Evolutionary conservation across 2,888 invertebrate species (phyloP).

Genomic region (Pyrrhia umbra): DNA sequence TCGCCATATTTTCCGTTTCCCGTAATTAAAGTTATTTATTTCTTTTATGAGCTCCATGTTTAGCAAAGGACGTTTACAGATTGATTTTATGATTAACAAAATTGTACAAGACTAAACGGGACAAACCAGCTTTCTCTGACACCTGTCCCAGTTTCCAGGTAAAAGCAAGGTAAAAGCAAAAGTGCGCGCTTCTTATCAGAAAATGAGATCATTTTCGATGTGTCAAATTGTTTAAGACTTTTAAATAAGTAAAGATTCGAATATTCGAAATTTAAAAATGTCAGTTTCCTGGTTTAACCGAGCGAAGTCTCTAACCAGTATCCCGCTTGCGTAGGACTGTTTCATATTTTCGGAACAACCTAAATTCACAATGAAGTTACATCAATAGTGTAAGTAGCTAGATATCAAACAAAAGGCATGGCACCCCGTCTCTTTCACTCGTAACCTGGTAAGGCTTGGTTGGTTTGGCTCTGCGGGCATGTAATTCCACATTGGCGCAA

Average conservation of each 20-base stretch:
- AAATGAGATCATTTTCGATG: conserved; percentile 48
- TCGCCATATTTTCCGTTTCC: conserved; percentile 16
- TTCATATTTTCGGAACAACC: not conserved
- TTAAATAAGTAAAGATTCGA: not conserved
- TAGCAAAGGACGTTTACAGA: conserved; percentile 31
- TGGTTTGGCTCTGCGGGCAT: conserved; percentile 24
- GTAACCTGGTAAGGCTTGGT: not conserved
- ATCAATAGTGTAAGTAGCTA: not conserved
- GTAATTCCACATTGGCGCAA: conserved; percentile 26
- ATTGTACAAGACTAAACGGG: conserved; percentile 46
- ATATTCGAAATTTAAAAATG: not conserved
- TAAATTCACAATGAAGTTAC: not conserved
- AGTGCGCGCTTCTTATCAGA: conserved; percentile 50
- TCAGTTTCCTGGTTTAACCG: too few relatives aligned
- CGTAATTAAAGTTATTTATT: conserved; percentile 8
- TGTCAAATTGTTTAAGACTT: conserved; percentile 28
- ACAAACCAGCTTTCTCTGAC: conserved; percentile 42
- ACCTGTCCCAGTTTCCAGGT: conserved; percentile 47
- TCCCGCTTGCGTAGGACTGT: not conserved
- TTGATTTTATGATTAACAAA: conserved; percentile 43
- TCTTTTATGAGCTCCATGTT: conserved; percentile 10
- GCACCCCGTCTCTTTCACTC: conserved; percentile 1
- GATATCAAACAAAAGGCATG: conserved; percentile 1
- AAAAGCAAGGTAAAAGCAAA: conserved; percentile 39
- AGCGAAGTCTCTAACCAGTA: not conserved